phyloP scores from a whole-genome alignment of 2,113 vertebrate genomes.

The Eidolon helvum region DNA sequence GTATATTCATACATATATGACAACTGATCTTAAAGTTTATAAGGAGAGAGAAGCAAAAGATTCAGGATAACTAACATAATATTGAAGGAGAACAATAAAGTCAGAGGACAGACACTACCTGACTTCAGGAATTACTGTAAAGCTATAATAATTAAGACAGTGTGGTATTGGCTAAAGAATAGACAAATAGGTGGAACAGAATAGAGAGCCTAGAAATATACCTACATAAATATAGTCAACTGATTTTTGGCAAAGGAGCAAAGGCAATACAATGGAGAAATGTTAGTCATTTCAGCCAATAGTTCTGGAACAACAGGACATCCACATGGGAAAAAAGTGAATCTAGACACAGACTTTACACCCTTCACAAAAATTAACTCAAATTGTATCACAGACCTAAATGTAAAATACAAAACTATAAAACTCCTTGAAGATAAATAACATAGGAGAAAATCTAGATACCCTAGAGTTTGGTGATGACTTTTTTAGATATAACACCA shows the following conservation, averaged over 20 bases:
- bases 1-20: background rate
- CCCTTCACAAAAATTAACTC: background rate
- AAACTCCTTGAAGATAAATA: background rate
- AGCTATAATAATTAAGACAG: background rate
- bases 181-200: background rate
- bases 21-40: background rate
- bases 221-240: background rate
- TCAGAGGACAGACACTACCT: background rate
- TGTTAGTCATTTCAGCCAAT: background rate
- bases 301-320: background rate
- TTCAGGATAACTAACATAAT: background rate
- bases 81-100: background rate
- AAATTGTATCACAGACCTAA: background rate
- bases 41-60: background rate
- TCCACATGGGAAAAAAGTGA: background rate
- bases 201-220: background rate
- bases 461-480: background rate
- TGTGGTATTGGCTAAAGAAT: background rate
- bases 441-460: background rate
- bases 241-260: background rate
- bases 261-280: background rate
- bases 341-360: background rate
- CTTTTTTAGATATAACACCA: background rate
- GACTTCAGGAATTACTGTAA: background rate
- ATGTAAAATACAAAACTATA: background rate